Evolutionary conservation across 2,113 vertebrate genomes (phyloP), one percentile per base, ranked within the genome.

Genomic region (Suricata suricatta): DNA sequence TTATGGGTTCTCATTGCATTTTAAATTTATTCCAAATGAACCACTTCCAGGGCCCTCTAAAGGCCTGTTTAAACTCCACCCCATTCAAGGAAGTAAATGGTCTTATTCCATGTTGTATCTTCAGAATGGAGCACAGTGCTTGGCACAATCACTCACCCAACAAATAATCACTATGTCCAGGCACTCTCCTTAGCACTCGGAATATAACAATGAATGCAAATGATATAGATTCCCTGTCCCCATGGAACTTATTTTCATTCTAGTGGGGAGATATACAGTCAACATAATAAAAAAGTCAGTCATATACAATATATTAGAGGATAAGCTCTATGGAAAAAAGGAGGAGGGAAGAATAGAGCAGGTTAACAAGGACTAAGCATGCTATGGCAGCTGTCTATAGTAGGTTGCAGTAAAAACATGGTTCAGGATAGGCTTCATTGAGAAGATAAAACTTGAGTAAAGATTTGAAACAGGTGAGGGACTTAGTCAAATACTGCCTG

Each of bases 391-490:
- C 27, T 38, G 50, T 9, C 23, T 5, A 13, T 16, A 90, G 47
- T 54, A 89, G 60, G 79, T 3, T 66, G 29, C 15, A 41, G n/a
- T 63, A 74, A 27, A 88, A 44, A 64, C 5, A 60, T 15, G 25
- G 71, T 19, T 88, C 7, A 57, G 47, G n/a, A 57, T 2, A 81
- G 16, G 41, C n/a, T 92, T 93, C 31, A 88, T 1, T 9, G 47
- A 93, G 19, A 47, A 86, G 57, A 94, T 66, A 66, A 84, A 69
- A 94, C 47, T 11, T 91, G 63, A 96, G 29, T 31, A 69, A 88
- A 88, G 79, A 92, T 19, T 50, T 69, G 31, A 89, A 97, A 86
- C 41, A 86, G 60, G 31, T 66, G 29, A 96, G 41, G 17, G 68
- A 80, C 63, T 81, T 41, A 57, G 44, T 91, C 66, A 82, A 57